Evolutionary conservation across 2,113 vertebrate genomes (phyloP).

Genomic region (Heloderma charlesbogerti): DNA sequence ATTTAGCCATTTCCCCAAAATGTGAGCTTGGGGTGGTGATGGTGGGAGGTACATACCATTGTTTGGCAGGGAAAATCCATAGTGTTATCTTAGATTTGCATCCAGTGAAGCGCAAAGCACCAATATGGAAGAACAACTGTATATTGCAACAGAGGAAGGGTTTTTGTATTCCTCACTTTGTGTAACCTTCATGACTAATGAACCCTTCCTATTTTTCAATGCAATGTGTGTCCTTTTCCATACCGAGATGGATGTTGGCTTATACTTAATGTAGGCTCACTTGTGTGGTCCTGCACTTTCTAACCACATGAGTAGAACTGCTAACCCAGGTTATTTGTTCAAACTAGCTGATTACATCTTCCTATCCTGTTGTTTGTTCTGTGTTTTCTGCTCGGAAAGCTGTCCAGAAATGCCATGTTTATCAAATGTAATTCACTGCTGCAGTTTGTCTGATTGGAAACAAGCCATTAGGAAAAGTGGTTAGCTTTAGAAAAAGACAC

Average conservation of each 20-base stretch:
- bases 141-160: neutral
- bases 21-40: neutral
- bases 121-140: neutral
- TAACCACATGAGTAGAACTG: neutral
- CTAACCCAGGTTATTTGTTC: slow-evolving; percentile 13
- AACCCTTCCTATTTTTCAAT: neutral
- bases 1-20: too few species aligned
- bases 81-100: neutral
- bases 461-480: neutral
- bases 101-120: neutral
- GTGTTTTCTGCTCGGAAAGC: slow-evolving; percentile 1
- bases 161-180: neutral
- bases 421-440: neutral
- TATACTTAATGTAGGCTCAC: neutral
- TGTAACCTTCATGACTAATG: neutral
- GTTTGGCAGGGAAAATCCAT: neutral
- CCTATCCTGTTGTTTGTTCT: neutral
- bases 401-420: neutral
- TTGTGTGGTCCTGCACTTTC: slow-evolving; percentile 23
- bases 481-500: neutral
- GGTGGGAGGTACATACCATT: neutral
- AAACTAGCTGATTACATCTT: neutral
- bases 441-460: neutral
- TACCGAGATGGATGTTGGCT: neutral
- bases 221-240: neutral